Base-by-base conservation (phyloP, 2,888 invertebrate species). In the Athetis lepigone region DNA sequence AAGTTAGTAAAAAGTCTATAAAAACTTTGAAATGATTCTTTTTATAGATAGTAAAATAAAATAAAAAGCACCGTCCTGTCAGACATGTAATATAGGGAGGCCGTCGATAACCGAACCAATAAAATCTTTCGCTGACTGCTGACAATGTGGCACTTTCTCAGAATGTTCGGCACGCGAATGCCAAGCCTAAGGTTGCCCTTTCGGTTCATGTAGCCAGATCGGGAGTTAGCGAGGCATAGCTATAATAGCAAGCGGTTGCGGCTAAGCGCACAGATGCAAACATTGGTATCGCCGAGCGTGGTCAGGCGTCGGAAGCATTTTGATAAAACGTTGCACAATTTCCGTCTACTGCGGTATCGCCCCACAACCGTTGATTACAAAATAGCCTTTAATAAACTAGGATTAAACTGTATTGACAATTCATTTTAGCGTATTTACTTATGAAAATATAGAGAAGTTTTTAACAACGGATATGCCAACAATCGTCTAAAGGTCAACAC, bases 251-350 rank as follows among this genome's bases (percentile, higher is more conserved):
- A 54, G 68, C 65, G 65, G 75, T 75, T 79, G 71, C 25, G 76
- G 82, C 69, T 70, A 77, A 75, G 78, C 71, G 80, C 85, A 87
- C 86, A 85, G 86, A 88, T 89, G 88, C 86, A 85, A 86, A 85
- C 84, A 83, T 81, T 75, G 79, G 82, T 80, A 83, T 82, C 85
- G 81, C 70, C 60, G 62, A 49, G 74, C 74, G 81, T 75, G 81
- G 83, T 80, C 76, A 74, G 66, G 79, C 80, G 76, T 77, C 82
- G 85, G 87, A 87, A 87, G 78, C 84, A 84, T 89, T 92, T 90
- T 89, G 90, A 92, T 92, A 91, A 88, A 92, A 89, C 89, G 87
- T 80, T 86, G 84, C 88, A 88, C 87, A 90, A 90, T 91, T 91
- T 92, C 90, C 90, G 85, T 77, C 69, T 83, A 82, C 80, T 84